Evolutionary conservation across 2,113 vertebrate genomes (phyloP).

Genomic region (Dascyllus trimaculatus): DNA sequence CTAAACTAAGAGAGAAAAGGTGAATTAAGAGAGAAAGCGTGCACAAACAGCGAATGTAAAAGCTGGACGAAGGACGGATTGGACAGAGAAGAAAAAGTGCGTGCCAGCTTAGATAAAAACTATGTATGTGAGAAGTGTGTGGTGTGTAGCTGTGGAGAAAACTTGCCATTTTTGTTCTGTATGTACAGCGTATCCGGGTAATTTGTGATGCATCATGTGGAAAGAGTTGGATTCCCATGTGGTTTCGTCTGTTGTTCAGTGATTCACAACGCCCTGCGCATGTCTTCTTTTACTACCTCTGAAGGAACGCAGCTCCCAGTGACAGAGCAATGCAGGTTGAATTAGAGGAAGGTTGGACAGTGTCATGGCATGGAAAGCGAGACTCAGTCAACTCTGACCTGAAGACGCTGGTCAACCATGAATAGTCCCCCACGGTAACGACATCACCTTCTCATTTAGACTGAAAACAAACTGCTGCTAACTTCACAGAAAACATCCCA

Average conservation of each 20-base stretch:
- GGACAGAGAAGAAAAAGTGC: not conserved
- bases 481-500: not conserved
- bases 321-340: conserved; percentile 29
- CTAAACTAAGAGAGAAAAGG: not conserved
- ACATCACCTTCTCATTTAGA: not conserved
- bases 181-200: not conserved
- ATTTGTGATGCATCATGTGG: not conserved
- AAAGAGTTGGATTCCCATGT: not conserved
- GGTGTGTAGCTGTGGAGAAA: not conserved
- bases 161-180: not conserved
- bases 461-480: not conserved
- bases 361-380: conserved; percentile 34
- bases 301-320: conserved; percentile 19
- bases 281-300: conserved; percentile 29
- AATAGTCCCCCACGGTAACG: conserved; percentile 9
- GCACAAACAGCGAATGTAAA: not conserved
- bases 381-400: conserved; percentile 36
- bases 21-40: not conserved
- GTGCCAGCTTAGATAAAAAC: not conserved
- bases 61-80: not conserved
- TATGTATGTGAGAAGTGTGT: not conserved
- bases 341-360: conserved; percentile 13
- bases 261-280: conserved; percentile 11
- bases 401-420: conserved; percentile 19
- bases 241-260: not conserved